Percentiles rank a stretch among this genome's conserved stretches.
Conservation (phyloP, 2,888 invertebrate species). For the Syritta pipiens region DNA sequence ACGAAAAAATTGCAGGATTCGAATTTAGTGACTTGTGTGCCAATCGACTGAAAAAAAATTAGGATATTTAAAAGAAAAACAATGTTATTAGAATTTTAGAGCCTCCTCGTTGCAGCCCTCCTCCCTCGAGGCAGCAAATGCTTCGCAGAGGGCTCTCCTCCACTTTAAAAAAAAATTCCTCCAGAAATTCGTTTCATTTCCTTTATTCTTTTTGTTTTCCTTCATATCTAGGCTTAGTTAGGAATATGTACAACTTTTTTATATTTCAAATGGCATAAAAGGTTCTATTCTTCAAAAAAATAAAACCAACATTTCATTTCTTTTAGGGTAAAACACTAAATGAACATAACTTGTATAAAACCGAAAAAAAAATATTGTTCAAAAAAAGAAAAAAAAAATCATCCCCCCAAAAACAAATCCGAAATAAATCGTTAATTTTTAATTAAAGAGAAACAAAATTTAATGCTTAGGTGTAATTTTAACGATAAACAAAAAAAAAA, state of each 20-base stretch:
- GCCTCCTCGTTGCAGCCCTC: conserved; percentile 8
- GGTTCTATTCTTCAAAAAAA: too few species aligned
- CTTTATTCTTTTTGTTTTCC: not conserved
- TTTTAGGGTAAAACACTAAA: conserved; percentile 1
- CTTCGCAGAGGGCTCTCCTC: too few species aligned
- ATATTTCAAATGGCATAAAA: not conserved
- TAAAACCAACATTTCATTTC: not conserved
- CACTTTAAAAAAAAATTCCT: too few species aligned
- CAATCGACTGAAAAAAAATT: conserved; percentile 78
- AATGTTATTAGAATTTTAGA: conserved; percentile 52
- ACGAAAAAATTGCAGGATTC: conserved; percentile 56
- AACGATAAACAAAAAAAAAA: conserved; percentile 40
- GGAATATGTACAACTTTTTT: conserved; percentile 22
- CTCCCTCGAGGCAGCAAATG: too few species aligned
- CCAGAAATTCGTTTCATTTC: conserved; percentile 5
- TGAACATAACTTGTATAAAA: not conserved
- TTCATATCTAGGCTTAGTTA: conserved; percentile 38
- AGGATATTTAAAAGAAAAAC: conserved; percentile 46
- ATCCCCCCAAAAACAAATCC: conserved; percentile 5
- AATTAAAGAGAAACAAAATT: conserved; percentile 22
- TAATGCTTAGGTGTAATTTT: not conserved
- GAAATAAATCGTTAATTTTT: not conserved
- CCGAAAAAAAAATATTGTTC: conserved; percentile 5
- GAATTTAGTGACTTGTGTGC: conserved; percentile 78
- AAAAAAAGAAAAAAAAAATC: not conserved